Evolutionary conservation across 2,888 invertebrate species (phyloP), one percentile per base, ranked within the genome.

Genomic region (Pristionchus exspectatus): DNA sequence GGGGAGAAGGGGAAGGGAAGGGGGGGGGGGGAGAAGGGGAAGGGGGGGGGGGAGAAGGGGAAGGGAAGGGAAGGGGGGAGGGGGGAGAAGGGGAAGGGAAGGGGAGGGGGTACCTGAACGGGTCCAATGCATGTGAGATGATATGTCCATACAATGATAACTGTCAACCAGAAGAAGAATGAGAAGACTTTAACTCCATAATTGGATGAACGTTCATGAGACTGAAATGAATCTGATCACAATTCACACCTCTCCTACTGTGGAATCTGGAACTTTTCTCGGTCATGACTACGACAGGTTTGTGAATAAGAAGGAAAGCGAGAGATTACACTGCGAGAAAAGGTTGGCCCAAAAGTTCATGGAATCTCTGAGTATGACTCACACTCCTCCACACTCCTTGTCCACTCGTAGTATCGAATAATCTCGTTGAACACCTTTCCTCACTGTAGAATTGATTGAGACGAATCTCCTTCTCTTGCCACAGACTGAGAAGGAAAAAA

Each of bases 111-210:
- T 38, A 93, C 94, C 90, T 94, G 94, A 30, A 94, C 90, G 44
- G 92, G 91, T 59, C 90, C 89, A 24, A 94, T 90, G 89, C 94
- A 94, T 77, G 91, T 92, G 69, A 94, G 91, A 88, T 94, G 94
- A 87, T 94, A 94, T 44, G 91, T 83, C 91, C 93, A 94, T 81
- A 93, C 90, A 38, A 88, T 50, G 56, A 93, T 92, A 14, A 94
- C 93, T 18, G 89, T 90, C 38, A 93, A 88, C 94, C 94, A 94
- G 87, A 94, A 94, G 88, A 89, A 88, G 56, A 94, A 91, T 18
- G 93, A 92, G 33, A 92, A 92, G 44, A 87, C 59, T 90, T 93
- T 94, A 14, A 92, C 92, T 74, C 90, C 90, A 66, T 90, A 88
- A 56, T 94, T 92, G 24, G 90, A 89, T 21, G 87, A 87, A 10